A percentile compares a stretch with the other conserved stretches of the same genome.
Conservation (phyloP, 2,888 invertebrate genomes). For the Archips xylosteana region DNA sequence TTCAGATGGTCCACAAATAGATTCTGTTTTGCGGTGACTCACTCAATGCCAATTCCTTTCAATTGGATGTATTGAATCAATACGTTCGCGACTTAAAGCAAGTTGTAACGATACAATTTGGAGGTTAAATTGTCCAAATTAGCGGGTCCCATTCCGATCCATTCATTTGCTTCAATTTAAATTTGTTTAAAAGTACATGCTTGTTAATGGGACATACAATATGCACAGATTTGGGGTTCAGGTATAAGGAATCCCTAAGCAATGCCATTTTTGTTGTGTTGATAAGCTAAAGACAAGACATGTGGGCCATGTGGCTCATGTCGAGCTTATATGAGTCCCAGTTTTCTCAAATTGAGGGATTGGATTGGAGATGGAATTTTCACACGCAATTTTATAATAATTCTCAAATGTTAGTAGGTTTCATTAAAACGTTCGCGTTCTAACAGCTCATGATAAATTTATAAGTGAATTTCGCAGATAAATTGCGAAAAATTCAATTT, state of each 20-base stretch:
- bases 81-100: conserved; percentile 49
- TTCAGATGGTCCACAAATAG: conserved; percentile 30
- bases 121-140: conserved; percentile 65
- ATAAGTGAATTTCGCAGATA: neutral
- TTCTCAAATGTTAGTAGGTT: neutral
- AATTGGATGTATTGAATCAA: conserved; percentile 69
- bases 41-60: conserved; percentile 52
- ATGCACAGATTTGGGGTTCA: neutral
- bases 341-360: too few relatives aligned
- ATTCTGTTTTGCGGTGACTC: conserved; percentile 55
- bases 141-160: conserved; percentile 51
- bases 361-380: too few relatives aligned
- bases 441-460: neutral
- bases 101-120: conserved; percentile 58
- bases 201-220: neutral
- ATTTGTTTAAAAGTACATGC: neutral
- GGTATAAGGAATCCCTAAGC: neutral
- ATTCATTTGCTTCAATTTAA: conserved; percentile 50
- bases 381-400: too few relatives aligned
- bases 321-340: too few relatives aligned
- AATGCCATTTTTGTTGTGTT: too few relatives aligned
- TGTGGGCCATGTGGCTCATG: too few relatives aligned
- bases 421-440: neutral
- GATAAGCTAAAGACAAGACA: too few relatives aligned
- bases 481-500: neutral